Evolutionary conservation across 2,888 invertebrate species (phyloP), one percentile per base, ranked within the genome.

Genomic region (Andrena flavipes): DNA sequence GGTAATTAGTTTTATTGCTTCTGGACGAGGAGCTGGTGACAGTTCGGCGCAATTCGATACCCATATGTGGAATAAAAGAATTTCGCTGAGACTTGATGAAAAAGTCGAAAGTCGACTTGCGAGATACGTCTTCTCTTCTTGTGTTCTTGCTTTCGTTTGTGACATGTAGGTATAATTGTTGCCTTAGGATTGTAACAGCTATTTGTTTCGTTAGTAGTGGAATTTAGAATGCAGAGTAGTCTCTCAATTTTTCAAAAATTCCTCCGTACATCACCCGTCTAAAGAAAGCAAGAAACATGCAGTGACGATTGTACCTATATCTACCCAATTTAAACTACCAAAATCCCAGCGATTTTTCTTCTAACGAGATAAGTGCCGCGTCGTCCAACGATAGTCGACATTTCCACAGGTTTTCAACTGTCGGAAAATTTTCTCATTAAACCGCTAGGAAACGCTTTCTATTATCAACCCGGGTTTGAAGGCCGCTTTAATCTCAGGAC

Each of bases 401-500:
- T 48, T 26, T 62, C 10, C 35, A 10, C 20, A 70, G 29, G 10
- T 60, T 42, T 51, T 60, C 48, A 20, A 8, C 7, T 6, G 33
- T 62, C 8, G 7, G 81, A 48, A 62, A 62, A 74, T 67, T 59
- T 49, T 69, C 54, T 64, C 68, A 42, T 64, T 48, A 72, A 42
- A 49, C 35, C n/a, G 26, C 60, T 20, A 16, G 68, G 23, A 49
- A 42, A 64, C 30, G 48, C n/a, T 63, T 78, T 65, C 62, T 65
- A 76, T 68, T 71, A 80, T 76, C 70, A 51, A 42, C 48, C 4
- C 1, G n/a, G 42, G 62, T 71, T 75, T 42, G 59, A 81, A 71
- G 79, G 72, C 67, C 29, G 76, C 70, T 80, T 80, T 77, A 84
- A 77, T 76, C 67, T 69, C 42, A 35, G 42, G 56, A 56, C 60